These are phyloP conservation scores for Deroplatys truncata DNA, from an alignment of 2,888 invertebrate genomes.

Conservation along the genomic window DNA sequence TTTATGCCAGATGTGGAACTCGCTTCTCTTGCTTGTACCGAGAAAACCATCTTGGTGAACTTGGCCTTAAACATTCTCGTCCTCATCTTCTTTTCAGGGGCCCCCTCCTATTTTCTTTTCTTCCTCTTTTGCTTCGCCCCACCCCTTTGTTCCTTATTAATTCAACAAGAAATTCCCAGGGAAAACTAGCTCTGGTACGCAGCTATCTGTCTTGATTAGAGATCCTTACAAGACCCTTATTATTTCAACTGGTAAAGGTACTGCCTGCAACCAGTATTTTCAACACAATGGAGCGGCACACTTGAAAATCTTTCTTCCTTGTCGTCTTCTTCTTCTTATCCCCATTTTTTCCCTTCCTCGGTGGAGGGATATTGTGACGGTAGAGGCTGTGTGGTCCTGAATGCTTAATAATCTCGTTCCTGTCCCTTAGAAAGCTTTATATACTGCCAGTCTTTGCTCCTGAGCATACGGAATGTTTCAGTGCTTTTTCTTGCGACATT, in stretches of 20 bases:
- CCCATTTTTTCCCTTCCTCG: background rate
- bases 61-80: background rate
- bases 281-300: background rate
- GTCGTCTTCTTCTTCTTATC: background rate
- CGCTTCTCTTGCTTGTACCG: background rate
- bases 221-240: background rate
- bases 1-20: background rate
- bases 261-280: background rate
- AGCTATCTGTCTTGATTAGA: slow-evolving; percentile 12
- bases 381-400: background rate
- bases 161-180: background rate
- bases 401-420: background rate
- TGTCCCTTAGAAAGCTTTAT: background rate
- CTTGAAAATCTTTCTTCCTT: background rate
- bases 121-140: background rate
- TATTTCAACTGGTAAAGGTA: background rate
- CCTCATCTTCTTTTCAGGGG: background rate
- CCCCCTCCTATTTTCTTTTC: background rate
- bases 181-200: background rate
- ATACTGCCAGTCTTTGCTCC: background rate
- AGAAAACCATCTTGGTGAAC: background rate
- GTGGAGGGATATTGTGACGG: background rate
- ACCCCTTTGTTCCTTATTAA: background rate
- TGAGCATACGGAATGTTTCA: background rate
- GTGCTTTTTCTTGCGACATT: background rate